Percentiles rank a stretch among this genome's conserved stretches.
phyloP scores from a whole-genome alignment of 2,797 vertebrate species.

The Lepus oiostolus region DNA sequence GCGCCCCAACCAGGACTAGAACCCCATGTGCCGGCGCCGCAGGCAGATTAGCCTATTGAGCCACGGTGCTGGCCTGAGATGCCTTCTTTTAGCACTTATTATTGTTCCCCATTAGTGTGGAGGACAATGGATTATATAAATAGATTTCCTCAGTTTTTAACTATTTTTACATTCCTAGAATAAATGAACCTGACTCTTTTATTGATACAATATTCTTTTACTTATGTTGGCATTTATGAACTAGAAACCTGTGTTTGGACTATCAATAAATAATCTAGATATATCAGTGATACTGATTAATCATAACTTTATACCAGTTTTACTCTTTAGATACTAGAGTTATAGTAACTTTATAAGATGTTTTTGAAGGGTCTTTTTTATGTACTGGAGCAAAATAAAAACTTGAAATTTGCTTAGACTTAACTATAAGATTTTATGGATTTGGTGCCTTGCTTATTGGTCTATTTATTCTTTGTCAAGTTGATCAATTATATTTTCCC shows the following conservation, averaged over 20 bases:
- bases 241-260: neutral
- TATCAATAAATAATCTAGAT: neutral
- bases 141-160: neutral
- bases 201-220: neutral
- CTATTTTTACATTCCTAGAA: neutral
- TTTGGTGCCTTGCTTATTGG: neutral
- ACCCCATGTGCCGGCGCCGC: no score
- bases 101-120: neutral
- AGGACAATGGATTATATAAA: neutral
- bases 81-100: neutral
- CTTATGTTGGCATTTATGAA: slow-evolving; percentile 24
- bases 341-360: neutral
- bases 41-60: no score
- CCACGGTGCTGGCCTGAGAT: neutral
- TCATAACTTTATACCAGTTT: neutral
- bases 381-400: neutral
- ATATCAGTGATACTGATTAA: neutral
- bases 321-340: neutral
- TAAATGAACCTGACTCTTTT: neutral
- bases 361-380: neutral
- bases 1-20: no score
- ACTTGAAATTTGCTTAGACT: neutral
- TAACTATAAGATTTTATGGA: neutral
- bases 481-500: neutral
- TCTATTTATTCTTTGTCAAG: neutral